These are phyloP conservation scores for Euglossa dilemma DNA, from an alignment of 1,140 invertebrate genomes.

Conservation along the genomic window DNA sequence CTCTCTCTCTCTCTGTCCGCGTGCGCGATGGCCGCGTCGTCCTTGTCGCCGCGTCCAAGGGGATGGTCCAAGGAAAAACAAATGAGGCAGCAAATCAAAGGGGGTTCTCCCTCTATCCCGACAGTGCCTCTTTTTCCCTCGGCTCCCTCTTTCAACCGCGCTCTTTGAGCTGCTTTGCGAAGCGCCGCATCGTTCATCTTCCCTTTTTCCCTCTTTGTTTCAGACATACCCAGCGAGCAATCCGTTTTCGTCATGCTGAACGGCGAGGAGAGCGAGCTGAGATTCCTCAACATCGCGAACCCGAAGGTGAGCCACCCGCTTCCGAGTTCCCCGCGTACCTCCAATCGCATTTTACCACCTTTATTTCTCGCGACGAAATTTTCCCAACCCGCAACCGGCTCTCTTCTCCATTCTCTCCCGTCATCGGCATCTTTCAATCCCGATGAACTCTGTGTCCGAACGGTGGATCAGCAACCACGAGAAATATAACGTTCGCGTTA, in stretches of 20 bases:
- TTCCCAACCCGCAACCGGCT: not conserved
- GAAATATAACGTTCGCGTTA: too few relatives aligned
- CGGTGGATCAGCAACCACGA: too few relatives aligned
- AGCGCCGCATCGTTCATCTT: not conserved
- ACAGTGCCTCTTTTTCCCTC: not conserved
- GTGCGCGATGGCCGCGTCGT: not conserved
- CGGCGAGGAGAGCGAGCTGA: slow-evolving; percentile 94
- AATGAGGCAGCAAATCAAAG: slow-evolving; percentile 44
- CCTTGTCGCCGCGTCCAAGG: not conserved
- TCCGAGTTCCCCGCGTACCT: not conserved
- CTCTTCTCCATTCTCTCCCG: not conserved
- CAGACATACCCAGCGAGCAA: slow-evolving; percentile 89
- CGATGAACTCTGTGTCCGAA: too few relatives aligned
- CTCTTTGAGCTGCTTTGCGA: slow-evolving; percentile 19
- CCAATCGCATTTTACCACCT: not conserved
- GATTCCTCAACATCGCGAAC: slow-evolving; percentile 87
- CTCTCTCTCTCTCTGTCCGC: not conserved
- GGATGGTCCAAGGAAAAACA: slow-evolving; percentile 26
- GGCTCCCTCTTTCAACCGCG: not conserved
- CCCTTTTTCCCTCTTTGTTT: slow-evolving; percentile 66
- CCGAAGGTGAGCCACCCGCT: slow-evolving; percentile 82
- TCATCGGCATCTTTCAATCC: too few relatives aligned
- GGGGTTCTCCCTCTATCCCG: not conserved
- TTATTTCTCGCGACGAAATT: too few relatives aligned
- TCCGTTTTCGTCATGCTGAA: slow-evolving; percentile 94